phyloP scores from a whole-genome alignment of 1,140 invertebrate species.

The Drosophila teissieri region DNA sequence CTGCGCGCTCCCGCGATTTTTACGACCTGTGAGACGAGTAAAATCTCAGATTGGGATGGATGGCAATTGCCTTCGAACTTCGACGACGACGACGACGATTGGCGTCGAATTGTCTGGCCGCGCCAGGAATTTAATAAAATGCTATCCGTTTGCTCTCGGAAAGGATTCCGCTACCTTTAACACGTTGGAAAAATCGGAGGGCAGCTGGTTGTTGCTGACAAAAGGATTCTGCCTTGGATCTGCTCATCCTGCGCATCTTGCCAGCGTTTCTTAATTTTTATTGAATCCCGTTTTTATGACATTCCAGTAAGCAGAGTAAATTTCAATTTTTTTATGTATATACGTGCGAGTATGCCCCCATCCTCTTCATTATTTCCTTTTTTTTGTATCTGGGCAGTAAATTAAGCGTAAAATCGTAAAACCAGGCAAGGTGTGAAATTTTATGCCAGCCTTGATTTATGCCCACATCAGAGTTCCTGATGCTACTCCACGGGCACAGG shows the following conservation, averaged over 20 bases:
- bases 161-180: constrained; percentile 34
- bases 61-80: constrained; percentile 31
- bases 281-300: constrained; percentile 78
- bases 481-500: constrained; percentile 50
- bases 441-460: constrained; percentile 78
- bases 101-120: constrained; percentile 65
- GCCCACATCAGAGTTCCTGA: constrained; percentile 59
- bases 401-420: constrained; percentile 79
- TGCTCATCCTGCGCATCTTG: constrained; percentile 11
- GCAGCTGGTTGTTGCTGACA: constrained; percentile 48
- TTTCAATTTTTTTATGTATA: constrained; percentile 38
- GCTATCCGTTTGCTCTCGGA: constrained; percentile 10
- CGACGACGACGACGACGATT: constrained; percentile 22
- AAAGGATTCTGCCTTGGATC: constrained; percentile 47
- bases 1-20: constrained; percentile 21
- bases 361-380: background rate
- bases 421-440: constrained; percentile 80
- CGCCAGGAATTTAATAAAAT: constrained; percentile 50
- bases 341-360: constrained; percentile 21
- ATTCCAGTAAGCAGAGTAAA: constrained; percentile 63
- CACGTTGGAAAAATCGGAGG: constrained; percentile 14
- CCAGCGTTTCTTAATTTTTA: constrained; percentile 72
- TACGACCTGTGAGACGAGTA: constrained; percentile 24
- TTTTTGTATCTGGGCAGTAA: constrained; percentile 66
- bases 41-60: constrained; percentile 36